Base-by-base conservation (phyloP, 2,888 invertebrate genomes). In the Amblyjoppa proteus region DNA sequence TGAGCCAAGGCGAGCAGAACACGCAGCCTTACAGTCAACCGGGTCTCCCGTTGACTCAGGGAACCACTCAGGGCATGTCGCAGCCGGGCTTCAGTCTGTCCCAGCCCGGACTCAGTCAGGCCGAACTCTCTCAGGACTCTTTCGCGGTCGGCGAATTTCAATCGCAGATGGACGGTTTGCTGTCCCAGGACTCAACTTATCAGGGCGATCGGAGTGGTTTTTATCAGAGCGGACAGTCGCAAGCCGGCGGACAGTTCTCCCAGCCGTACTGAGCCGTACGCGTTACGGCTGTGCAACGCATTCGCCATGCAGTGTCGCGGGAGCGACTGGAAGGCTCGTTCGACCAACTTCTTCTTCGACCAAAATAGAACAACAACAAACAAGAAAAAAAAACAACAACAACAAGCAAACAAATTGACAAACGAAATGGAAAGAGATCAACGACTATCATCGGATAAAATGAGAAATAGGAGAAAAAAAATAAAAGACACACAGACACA, bases 141-240 rank as follows among this genome's bases (percentile, higher is more conserved):
- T 96, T 97, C 93, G 96, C 97, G 94, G 96, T 97, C 76, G 96
- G 96, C 53, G 98, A 98, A 94, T 97, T 97, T 94, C 97, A 97
- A 92, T 98, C 98, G 75, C 99, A 99, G 95, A 98, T 98, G 95
- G 99, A 99, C 94, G 98, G 98, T 80, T 96, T 99, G 91, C 95
- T 99, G 91, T 99, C 99, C 73, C 99, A 99, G 95, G 99, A 98
- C 94, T 97, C 97, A 68, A 97, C 97, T 89, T 97, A 97, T 95
- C 97, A 97, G 94, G 97, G 95, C 85, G 95, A 95, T 89, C 94
- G 97, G 92, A 93, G 95, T 94, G 92, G 95, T 91, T 93, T 96
- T 94, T 94, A 96, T 95, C 96, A 96, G 94, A 94, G 95, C 68
- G 94, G 94, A 75, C 94, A 94, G 88, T 94, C 94, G 71, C 94